These are phyloP conservation scores for Psilopogon haemacephalus DNA, from an alignment of 2,113 vertebrate genomes.

Conservation along the genomic window DNA sequence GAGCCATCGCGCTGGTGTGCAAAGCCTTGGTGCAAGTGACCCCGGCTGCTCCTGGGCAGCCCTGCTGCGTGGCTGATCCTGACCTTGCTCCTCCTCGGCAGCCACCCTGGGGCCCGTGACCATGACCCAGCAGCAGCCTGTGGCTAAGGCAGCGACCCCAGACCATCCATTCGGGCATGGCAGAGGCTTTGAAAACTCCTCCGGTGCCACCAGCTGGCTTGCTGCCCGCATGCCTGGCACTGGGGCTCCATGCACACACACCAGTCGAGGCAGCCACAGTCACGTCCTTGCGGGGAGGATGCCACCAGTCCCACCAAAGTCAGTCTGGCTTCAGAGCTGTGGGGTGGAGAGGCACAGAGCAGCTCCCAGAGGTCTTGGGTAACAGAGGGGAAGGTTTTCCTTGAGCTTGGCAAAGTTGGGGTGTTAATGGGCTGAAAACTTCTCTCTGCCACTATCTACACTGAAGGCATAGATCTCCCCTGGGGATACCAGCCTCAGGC, in stretches of 20 bases:
- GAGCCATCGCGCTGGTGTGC: slow-evolving; percentile 9
- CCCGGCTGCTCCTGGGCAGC: neutral
- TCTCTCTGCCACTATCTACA: neutral
- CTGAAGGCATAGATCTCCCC: neutral
- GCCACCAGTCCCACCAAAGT: neutral
- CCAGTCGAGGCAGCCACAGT: fast-evolving
- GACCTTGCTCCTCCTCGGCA: neutral
- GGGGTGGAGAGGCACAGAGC: neutral
- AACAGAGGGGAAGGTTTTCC: neutral
- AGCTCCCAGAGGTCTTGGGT: neutral
- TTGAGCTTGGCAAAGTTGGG: neutral
- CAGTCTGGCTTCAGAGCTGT: neutral
- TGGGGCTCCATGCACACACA: neutral
- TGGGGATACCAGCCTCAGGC: neutral
- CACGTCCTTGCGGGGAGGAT: neutral
- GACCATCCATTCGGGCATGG: neutral
- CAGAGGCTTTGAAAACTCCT: neutral
- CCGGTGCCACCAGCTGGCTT: neutral
- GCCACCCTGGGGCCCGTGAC: neutral
- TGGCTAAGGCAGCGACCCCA: neutral
- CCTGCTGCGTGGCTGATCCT: fast-evolving
- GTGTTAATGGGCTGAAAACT: neutral
- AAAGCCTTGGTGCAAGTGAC: slow-evolving; percentile 32
- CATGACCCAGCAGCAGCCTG: neutral
- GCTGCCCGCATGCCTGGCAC: neutral